A percentile compares a stretch with the other conserved stretches of the same genome.
Evolutionary conservation across 2,797 vertebrate genomes (phyloP).

Genomic region (Serranus cabrilla): DNA sequence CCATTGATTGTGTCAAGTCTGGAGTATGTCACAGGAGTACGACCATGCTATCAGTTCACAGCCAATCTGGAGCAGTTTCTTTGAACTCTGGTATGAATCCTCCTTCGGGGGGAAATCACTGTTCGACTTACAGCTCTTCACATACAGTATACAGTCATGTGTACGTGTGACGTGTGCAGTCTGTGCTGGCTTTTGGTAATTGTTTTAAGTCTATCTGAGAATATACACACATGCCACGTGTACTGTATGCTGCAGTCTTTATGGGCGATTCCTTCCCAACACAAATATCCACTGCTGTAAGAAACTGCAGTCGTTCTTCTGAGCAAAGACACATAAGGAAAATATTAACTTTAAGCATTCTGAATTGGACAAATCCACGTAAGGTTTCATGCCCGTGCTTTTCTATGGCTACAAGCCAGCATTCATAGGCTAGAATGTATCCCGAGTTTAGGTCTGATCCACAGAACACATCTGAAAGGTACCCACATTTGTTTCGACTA

Average conservation of each 20-base stretch:
- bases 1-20: neutral
- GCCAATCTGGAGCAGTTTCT: neutral
- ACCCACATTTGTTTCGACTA: too few species aligned
- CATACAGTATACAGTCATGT: neutral
- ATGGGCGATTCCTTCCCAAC: neutral
- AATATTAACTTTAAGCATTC: too few species aligned
- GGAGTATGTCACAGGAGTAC: neutral
- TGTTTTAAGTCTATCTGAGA: neutral
- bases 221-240: neutral
- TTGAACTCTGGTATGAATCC: conserved; percentile 23
- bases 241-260: neutral
- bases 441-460: neutral
- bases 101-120: neutral
- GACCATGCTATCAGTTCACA: neutral
- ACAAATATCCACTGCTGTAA: neutral
- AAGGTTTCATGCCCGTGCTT: too few species aligned
- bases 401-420: neutral
- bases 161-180: neutral
- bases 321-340: too few species aligned
- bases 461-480: neutral
- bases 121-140: neutral
- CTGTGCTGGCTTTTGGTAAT: neutral
- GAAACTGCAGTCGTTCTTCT: neutral
- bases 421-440: neutral
- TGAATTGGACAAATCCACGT: neutral